Percentiles rank a stretch among this genome's conserved stretches.
Conservation (phyloP, 2,888 invertebrate species). For the Laspeyria flexula region DNA sequence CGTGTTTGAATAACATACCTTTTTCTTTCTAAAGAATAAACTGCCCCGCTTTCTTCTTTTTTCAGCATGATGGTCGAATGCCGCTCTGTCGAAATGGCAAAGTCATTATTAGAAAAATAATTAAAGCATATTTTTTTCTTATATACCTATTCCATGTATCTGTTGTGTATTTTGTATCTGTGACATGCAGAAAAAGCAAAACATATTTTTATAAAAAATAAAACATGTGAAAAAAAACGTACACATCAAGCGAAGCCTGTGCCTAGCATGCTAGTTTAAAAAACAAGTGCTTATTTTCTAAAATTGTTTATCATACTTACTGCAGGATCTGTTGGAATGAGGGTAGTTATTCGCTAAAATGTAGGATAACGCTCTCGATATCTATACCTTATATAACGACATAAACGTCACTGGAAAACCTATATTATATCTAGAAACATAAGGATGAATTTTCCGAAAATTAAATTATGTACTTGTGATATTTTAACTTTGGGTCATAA, state of each 20-base stretch:
- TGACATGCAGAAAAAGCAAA: constrained; percentile 42
- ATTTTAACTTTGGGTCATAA: too few relatives aligned
- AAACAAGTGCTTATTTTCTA: constrained; percentile 10
- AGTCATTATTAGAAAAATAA: constrained; percentile 4
- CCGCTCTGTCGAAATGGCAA: constrained; percentile 72
- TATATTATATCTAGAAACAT: too few relatives aligned
- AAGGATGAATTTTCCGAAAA: too few relatives aligned
- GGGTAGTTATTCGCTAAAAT: background rate
- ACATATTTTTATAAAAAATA: constrained; percentile 26
- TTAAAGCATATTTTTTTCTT: background rate
- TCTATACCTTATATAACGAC: too few relatives aligned
- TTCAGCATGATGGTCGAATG: constrained; percentile 91
- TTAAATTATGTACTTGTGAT: too few relatives aligned
- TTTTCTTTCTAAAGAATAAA: constrained; percentile 96
- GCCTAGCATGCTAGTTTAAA: constrained; percentile 51
- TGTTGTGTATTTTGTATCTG: constrained; percentile 18
- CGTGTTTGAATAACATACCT: too few relatives aligned
- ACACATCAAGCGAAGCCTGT: constrained; percentile 60
- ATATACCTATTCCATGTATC: constrained; percentile 7
- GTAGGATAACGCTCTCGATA: too few relatives aligned
- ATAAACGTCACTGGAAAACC: too few relatives aligned
- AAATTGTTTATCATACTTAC: constrained; percentile 32
- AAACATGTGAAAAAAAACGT: constrained; percentile 38
- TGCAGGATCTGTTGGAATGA: background rate
- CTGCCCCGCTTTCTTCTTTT: constrained; percentile 95